Evolutionary conservation across 2,113 vertebrate species (phyloP), one percentile per base, ranked within the genome.

Genomic region (Upupa epops): DNA sequence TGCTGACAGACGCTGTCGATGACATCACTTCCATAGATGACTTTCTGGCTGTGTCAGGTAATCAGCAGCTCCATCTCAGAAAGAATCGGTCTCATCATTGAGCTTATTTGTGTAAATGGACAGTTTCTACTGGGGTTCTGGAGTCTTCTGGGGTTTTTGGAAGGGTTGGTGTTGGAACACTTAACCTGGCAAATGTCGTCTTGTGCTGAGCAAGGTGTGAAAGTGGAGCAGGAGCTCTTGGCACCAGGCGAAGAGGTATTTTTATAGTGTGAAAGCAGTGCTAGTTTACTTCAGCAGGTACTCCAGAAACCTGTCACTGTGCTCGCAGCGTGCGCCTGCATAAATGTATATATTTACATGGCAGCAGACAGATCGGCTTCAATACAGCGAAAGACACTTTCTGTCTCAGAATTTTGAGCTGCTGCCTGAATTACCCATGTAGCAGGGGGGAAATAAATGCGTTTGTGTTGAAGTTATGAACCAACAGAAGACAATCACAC

Each of bases 1-100:
- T 99, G 86, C 98, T 99, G 92, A 99, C 99, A 0, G 99, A 99
- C 64, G 99, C 99, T 32, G 99, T 99, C 1, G 99, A 99, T 95
- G 99, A 99, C 97, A 99, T 99, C 92, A 99, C 99, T 55, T 99
- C 99, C 93, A 99, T 99, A 56, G 99, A 99, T 73, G 99, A 99
- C 98, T 99, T 99, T 97, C 97, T 99, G 95, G 98, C 98, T 88
- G 98, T 99, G 26, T 99, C 99, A 94, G 99, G 99, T 99, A 97
- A 98, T 90, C 85, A 54, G 55, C 59, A 65, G 6, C 9, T 4
- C 3, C 3, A 9, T 9, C 36, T 40, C 15, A 15, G 60, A 21
- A 37, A 49, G 5, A 22, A 42, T 28, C 16, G 0, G 16, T 61
- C 52, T 55, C 2, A 0, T 17, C 3, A 37, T 54, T 5, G 31